A percentile compares a stretch with the other conserved stretches of the same genome.
Evolutionary conservation across 2,888 invertebrate species (phyloP).

Genomic region (Acanthosepion lycidas): DNA sequence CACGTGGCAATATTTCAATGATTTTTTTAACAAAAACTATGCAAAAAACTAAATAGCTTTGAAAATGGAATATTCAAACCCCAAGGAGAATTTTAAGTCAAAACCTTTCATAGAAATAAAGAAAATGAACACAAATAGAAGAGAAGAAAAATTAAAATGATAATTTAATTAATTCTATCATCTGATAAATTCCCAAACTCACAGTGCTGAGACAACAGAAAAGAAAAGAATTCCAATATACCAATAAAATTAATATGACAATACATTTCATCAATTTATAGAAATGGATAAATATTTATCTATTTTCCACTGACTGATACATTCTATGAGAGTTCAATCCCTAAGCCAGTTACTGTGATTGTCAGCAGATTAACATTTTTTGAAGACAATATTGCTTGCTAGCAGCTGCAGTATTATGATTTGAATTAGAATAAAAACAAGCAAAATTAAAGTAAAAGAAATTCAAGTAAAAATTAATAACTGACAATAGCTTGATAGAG

Average conservation of each 20-base stretch:
- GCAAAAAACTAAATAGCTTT: background rate
- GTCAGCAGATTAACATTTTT: no score
- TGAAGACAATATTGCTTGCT: no score
- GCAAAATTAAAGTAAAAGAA: no score
- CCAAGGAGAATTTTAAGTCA: background rate
- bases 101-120: background rate
- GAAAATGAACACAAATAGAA: background rate
- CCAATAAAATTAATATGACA: background rate
- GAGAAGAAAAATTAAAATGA: background rate
- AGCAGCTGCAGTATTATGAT: no score
- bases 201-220: background rate
- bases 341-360: background rate
- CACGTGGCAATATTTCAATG: background rate
- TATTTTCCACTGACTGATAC: background rate
- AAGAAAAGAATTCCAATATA: background rate
- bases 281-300: background rate
- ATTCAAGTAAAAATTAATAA: no score
- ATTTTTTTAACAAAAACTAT: background rate
- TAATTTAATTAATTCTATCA: background rate
- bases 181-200: background rate
- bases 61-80: background rate
- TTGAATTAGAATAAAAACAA: no score
- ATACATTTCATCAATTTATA: background rate
- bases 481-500: no score
- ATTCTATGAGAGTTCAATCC: background rate